phyloP scores from a whole-genome alignment of 2,113 vertebrate genomes.

The Phylloscopus trochilus region DNA sequence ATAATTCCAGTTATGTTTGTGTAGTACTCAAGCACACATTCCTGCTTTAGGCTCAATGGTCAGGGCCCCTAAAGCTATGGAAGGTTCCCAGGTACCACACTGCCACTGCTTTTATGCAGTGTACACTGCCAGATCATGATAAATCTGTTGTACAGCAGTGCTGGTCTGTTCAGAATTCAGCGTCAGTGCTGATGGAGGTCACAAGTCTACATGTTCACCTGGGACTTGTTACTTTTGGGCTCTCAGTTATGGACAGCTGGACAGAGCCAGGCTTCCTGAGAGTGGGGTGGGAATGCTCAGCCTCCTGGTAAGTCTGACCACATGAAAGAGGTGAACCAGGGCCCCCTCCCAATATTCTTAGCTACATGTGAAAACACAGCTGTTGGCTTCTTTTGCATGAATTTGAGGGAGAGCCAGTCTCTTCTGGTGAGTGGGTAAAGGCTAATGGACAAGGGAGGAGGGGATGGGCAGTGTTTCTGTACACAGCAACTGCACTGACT shows the following conservation, averaged over 20 bases:
- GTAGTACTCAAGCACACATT: neutral
- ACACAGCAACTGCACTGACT: neutral
- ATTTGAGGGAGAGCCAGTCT: neutral
- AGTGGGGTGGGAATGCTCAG: neutral
- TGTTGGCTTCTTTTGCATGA: neutral
- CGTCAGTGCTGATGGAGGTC: neutral
- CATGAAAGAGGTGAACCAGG: neutral
- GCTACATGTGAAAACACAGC: neutral
- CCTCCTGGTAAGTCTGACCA: neutral
- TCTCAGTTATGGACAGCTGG: neutral
- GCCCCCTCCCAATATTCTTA: neutral
- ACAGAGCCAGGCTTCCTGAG: neutral
- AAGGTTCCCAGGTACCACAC: neutral
- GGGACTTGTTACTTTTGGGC: neutral
- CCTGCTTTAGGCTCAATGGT: neutral
- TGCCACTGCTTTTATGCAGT: neutral
- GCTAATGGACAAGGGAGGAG: neutral
- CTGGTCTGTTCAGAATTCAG: neutral
- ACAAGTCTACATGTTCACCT: fast-evolving
- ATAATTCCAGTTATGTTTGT: neutral
- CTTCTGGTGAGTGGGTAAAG: neutral
- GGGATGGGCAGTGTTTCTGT: neutral
- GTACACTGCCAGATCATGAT: neutral
- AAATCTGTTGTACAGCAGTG: neutral
- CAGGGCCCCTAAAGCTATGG: neutral